A percentile compares a stretch with the other conserved stretches of the same genome.
These are phyloP conservation scores for Melanotaenia nigrans DNA, from an alignment of 2,797 vertebrate species.

Conservation along the genomic window DNA sequence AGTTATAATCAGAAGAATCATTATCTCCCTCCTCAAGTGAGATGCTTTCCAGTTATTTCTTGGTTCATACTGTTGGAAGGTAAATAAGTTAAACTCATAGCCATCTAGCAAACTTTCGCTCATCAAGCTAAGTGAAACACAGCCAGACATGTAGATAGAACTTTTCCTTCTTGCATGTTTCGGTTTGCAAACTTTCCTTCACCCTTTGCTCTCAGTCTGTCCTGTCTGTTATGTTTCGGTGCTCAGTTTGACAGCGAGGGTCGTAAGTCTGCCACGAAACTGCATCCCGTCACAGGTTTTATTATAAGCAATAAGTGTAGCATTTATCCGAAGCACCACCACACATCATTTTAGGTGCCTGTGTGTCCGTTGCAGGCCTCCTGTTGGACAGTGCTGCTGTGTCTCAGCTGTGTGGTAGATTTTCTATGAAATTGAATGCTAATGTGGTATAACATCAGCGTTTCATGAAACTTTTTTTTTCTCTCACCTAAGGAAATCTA, in stretches of 20 bases:
- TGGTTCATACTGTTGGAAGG: conserved; percentile 30
- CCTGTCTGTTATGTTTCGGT: conserved; percentile 71
- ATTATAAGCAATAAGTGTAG: conserved; percentile 94
- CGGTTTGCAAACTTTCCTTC: conserved; percentile 74
- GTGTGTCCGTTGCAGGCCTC: conserved; percentile 19
- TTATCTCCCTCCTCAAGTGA: conserved; percentile 69
- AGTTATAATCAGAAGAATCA: conserved; percentile 37
- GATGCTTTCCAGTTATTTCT: conserved; percentile 75
- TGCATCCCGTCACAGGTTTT: conserved; percentile 76
- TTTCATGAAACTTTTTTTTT: conserved; percentile 43
- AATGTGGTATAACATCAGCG: conserved; percentile 41
- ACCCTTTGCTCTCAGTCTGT: conserved; percentile 70
- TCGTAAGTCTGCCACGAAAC: conserved; percentile 85
- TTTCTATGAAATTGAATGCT: conserved; percentile 35
- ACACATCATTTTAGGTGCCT: too few species aligned
- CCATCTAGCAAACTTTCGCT: conserved; percentile 88
- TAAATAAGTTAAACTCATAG: conserved; percentile 80
- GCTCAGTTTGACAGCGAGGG: conserved; percentile 77
- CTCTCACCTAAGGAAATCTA: conserved; percentile 41
- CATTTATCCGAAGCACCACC: conserved; percentile 77
- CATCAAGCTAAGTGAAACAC: conserved; percentile 62
- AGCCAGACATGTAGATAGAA: conserved; percentile 85
- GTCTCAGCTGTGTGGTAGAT: conserved; percentile 13
- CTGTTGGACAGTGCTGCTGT: conserved; percentile 8
- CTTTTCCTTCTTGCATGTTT: conserved; percentile 39